phyloP scores from a whole-genome alignment of 1,140 invertebrate species.

The Drosophila melanica region DNA sequence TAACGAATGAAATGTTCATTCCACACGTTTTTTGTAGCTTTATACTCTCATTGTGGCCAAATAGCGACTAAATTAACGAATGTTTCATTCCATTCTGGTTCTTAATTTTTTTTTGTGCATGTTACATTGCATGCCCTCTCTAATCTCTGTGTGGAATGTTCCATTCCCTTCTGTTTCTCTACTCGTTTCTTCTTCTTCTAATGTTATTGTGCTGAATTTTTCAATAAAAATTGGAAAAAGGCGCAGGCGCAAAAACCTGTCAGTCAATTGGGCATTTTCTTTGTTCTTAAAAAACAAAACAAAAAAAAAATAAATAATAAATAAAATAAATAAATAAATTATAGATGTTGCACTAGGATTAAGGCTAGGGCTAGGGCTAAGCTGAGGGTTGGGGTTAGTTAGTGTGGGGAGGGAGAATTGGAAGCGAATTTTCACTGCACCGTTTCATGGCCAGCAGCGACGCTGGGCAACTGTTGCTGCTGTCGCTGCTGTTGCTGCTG shows the following conservation, averaged over 20 bases:
- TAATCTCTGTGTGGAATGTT: not conserved
- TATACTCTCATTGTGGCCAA: not conserved
- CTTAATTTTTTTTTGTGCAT: too few species aligned
- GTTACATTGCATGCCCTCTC: too few species aligned
- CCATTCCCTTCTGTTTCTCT: not conserved
- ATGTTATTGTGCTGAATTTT: slow-evolving; percentile 11
- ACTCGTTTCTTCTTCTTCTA: slow-evolving; percentile 16
- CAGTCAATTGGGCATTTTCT: slow-evolving; percentile 39
- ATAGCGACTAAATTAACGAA: not conserved
- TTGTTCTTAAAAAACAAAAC: slow-evolving; percentile 17
- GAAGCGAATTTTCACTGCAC: slow-evolving; percentile 54
- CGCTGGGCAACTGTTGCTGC: slow-evolving; percentile 32
- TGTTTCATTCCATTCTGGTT: too few species aligned
- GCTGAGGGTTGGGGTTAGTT: too few species aligned
- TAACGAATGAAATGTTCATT: not conserved
- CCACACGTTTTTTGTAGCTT: not conserved
- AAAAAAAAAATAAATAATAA: slow-evolving; percentile 16
- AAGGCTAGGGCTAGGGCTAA: not conserved
- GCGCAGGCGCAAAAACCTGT: slow-evolving; percentile 20
- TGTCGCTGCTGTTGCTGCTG: slow-evolving; percentile 49
- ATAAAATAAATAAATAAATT: slow-evolving; percentile 15
- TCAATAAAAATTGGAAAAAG: slow-evolving; percentile 13
- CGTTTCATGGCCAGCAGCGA: slow-evolving; percentile 62
- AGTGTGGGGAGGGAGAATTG: not conserved
- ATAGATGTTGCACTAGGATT: slow-evolving; percentile 18